phyloP scores from a whole-genome alignment of 92 coral and sea anemone genomes.

The Heteractis magnifica region DNA sequence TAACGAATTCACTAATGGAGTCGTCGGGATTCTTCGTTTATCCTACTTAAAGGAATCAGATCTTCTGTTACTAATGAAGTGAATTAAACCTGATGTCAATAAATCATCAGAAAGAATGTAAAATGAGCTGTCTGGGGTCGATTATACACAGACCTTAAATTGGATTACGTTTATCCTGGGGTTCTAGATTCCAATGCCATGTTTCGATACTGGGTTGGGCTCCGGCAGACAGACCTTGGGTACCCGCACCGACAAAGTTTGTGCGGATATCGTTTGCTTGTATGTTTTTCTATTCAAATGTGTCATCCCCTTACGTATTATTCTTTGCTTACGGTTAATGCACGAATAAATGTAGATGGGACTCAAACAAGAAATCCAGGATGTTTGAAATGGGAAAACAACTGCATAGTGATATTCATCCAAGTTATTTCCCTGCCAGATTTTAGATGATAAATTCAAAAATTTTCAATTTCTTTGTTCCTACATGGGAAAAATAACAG shows the following conservation, averaged over 20 bases:
- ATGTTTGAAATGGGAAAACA: not conserved
- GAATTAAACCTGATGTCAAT: constrained; percentile 11
- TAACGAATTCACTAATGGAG: not conserved
- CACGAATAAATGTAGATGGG: not conserved
- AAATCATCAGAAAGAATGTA: not conserved
- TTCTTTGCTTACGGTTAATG: not conserved
- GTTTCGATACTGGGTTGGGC: not conserved
- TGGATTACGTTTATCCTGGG: constrained; percentile 3
- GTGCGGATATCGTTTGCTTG: not conserved
- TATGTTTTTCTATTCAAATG: not conserved
- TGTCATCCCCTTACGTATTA: no score
- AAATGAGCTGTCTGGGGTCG: not conserved
- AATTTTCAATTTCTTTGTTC: no score
- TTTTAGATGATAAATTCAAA: not conserved
- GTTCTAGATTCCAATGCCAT: not conserved
- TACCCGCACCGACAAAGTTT: no score
- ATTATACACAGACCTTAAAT: not conserved
- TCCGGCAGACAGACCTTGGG: no score
- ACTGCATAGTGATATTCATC: not conserved
- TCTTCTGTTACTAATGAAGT: not conserved
- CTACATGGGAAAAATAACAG: no score
- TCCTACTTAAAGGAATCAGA: constrained; percentile 9
- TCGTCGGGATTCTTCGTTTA: constrained; percentile 3
- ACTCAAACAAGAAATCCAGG: not conserved
- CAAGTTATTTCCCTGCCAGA: not conserved